These are phyloP conservation scores for Sarotherodon lohbergeri DNA, from an alignment of 2,113 vertebrate genomes.

Conservation along the genomic window DNA sequence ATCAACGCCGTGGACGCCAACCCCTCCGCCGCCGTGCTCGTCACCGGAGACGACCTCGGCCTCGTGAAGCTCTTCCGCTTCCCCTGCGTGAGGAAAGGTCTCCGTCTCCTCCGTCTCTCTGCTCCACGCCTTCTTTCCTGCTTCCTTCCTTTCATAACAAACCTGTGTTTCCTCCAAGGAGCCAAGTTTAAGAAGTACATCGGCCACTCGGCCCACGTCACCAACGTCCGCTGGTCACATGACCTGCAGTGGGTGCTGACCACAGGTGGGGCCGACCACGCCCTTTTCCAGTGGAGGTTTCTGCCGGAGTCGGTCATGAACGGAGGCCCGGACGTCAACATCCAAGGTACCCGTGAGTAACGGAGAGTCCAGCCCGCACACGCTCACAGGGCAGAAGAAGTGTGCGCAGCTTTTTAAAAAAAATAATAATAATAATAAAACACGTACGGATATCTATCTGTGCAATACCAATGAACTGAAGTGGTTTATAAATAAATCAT, in stretches of 20 bases:
- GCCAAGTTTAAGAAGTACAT: constrained; percentile 92
- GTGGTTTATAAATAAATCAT: background rate
- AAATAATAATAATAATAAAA: background rate
- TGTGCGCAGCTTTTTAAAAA: background rate
- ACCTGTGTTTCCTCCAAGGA: constrained; percentile 63
- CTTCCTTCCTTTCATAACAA: background rate
- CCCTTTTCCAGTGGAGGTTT: constrained; percentile 95
- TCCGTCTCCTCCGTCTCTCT: background rate
- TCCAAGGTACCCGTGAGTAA: constrained; percentile 67
- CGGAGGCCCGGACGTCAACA: constrained; percentile 75
- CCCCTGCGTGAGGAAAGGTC: constrained; percentile 90
- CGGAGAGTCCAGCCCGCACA: background rate
- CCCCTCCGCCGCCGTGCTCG: constrained; percentile 79
- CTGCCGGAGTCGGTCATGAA: constrained; percentile 87
- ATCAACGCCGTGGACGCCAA: constrained; percentile 93
- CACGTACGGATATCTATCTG: fast-evolving
- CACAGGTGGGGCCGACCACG: constrained; percentile 92
- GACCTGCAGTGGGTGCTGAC: constrained; percentile 93
- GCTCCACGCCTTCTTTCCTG: fast-evolving
- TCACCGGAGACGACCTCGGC: constrained; percentile 89
- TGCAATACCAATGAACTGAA: background rate
- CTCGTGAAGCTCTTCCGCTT: constrained; percentile 89
- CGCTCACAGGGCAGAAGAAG: background rate
- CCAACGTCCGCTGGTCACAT: constrained; percentile 92
- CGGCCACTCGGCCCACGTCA: constrained; percentile 94